Conservation (phyloP, 2,113 vertebrate genomes). For the Sarotherodon lohbergeri region DNA sequence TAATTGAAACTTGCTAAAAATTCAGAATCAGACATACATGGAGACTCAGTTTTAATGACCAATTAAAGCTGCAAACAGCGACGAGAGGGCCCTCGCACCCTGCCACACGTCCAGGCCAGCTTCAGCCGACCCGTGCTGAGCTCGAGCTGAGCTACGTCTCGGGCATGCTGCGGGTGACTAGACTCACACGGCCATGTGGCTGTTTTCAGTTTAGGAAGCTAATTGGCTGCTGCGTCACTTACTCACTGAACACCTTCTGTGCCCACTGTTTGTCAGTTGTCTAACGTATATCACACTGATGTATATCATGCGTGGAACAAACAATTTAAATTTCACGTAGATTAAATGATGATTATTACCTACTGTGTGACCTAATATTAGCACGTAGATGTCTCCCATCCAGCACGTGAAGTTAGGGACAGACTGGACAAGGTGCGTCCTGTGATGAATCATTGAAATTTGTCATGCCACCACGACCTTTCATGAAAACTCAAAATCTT, state of each 20-base stretch:
- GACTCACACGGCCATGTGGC: not conserved
- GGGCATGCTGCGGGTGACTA: not conserved
- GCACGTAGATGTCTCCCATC: not conserved
- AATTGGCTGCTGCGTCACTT: not conserved
- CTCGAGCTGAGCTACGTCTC: not conserved
- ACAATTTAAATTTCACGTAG: not conserved
- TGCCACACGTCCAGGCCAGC: accelerated
- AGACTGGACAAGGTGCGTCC: not conserved
- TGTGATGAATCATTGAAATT: not conserved
- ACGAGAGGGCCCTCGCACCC: not conserved
- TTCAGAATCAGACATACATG: not conserved
- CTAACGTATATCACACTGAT: not conserved
- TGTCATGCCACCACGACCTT: not conserved
- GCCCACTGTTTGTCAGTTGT: not conserved
- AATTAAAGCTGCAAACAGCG: not conserved
- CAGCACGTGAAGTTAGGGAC: not conserved
- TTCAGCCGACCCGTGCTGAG: not conserved
- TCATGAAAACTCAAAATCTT: not conserved
- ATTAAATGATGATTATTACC: not conserved
- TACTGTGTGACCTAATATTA: not conserved
- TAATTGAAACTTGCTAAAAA: not conserved
- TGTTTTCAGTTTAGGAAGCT: not conserved
- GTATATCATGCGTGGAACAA: not conserved
- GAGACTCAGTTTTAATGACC: not conserved
- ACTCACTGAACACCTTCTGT: not conserved